Base-by-base conservation (phyloP, 1,140 invertebrate genomes). In the honey bee (Apis mellifera) region DNA sequence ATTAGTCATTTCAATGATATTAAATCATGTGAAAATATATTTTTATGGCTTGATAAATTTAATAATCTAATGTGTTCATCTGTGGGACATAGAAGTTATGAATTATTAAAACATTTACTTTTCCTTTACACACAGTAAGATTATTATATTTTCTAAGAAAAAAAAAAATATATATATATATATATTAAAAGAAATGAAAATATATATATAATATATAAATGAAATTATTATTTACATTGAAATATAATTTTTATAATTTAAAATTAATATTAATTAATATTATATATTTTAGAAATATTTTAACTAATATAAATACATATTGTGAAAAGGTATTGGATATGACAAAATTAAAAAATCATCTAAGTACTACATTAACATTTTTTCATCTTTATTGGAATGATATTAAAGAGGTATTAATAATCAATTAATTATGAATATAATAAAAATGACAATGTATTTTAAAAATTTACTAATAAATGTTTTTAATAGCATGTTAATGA, bases 381-480 rank as follows among this genome's bases (percentile, higher is more conserved):
- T 91, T 92, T 84, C 90, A 92, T 78, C 87, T 92, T 73, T 92
- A 92, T 84, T 93, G 91, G 88, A 79, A 85, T 32, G 84, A 92
- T 79, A 73, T 90, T 73, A 90, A 91, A 90, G 89, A 92, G 90
- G 92, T 92, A 90, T 57, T 69, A 64, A 66, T 17, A 77, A 54
- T 12, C 21, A 78, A n/a, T 50, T 59, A 23, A 15, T 76, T 69
- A 26, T 55, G n/a, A 57, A 52, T 52, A 3, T 65, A 57, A n/a
- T 57, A 1, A 32, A 64, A 59, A 42, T 19, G 1, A 68, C 9
- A 73, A 62, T 52, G n/a, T 50, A 66, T 73, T 66, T 12, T 19
- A 72, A 69, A 59, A 83, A 21, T 64, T 69, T 73, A 80, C 5
- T 80, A 26, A 83, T 74, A 15, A 50, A 86, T 76, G 75, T 74